Evolutionary conservation across 2,797 vertebrate genomes (phyloP).

Genomic region (Furcifer pardalis): DNA sequence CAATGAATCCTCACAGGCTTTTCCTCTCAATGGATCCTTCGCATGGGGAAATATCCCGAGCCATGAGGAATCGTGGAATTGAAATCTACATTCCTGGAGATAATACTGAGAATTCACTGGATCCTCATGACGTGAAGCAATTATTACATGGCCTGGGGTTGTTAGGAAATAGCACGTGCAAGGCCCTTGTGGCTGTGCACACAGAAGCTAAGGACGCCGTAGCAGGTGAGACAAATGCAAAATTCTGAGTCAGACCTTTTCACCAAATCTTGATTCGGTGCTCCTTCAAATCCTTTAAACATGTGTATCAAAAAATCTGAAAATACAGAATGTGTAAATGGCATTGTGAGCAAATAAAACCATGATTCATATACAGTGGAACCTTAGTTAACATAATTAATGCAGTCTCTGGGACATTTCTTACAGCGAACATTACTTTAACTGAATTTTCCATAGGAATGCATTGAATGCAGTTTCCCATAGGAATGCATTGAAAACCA

Average conservation of each 20-base stretch:
- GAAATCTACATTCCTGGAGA: conserved; percentile 92
- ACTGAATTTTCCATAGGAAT: too few relatives aligned
- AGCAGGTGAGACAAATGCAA: conserved; percentile 78
- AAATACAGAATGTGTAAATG: too few relatives aligned
- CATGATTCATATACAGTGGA: too few relatives aligned
- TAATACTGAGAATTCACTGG: conserved; percentile 78
- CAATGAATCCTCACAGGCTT: conserved; percentile 75
- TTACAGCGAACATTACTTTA: too few relatives aligned
- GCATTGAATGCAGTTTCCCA: too few relatives aligned
- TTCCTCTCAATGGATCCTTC: conserved; percentile 95
- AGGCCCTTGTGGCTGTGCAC: conserved; percentile 87
- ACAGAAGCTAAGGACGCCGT: conserved; percentile 80
- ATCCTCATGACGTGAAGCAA: conserved; percentile 87
- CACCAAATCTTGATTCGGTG: too few relatives aligned
- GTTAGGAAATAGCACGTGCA: conserved; percentile 86
- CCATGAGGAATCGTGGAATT: conserved; percentile 96
- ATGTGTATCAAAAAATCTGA: too few relatives aligned
- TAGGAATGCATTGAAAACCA: too few relatives aligned
- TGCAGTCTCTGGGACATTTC: too few relatives aligned
- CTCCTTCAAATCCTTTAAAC: background rate
- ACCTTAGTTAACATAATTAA: too few relatives aligned
- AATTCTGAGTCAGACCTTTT: too few relatives aligned
- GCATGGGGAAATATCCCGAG: conserved; percentile 95
- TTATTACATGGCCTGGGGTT: conserved; percentile 88
- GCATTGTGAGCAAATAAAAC: background rate